Base-by-base conservation (phyloP, 92 coral and sea anemone genomes). In the Parazoanthus darwini region DNA sequence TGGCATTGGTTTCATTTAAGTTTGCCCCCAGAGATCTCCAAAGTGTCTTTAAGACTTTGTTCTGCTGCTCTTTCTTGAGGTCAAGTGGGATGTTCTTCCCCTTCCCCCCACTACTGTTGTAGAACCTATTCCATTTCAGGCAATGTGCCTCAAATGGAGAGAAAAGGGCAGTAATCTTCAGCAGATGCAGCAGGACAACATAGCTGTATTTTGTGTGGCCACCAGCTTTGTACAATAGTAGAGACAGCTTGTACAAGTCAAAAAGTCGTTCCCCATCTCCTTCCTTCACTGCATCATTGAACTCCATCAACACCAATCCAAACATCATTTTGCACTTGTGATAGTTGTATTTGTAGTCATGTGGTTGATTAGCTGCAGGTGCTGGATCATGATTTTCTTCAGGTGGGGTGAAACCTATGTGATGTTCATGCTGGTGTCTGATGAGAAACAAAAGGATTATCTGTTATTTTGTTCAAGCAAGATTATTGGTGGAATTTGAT, bases 1-100 rank as follows among this genome's bases (percentile, higher is more conserved):
- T 48, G 6, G 79, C 90, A 88, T 46, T 88, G 36, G 18, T 66
- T 50, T 88, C 79, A 43, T 70, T 42, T 15, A 88, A 15, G 65
- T 88, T 88, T 16, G 86, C 71, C 0, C 90, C 86, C 8, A 88
- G 54, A 63, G 90, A 42, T 80, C 90, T 88, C 86, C 90, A 88
- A 78, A 67, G 6, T 22, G 86, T 88, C 80, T 88, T 88, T 3
- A 88, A 54, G 18, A 88, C 86, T 63, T 87, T 87, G 70, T 87
- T 87, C 37, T 48, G 76, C 26, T 87, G 90, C 35, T 86, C 89
- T 86, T 86, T 86, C 48, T 66, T 86, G 0, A 86, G 7, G 43
- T 86, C 89, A 0, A 86, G 43, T 35, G 90, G 68, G 37, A 88
- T 79, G 79, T 88, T 87, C 15, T 79, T 88, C 20, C 86, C 90